A percentile compares a stretch with the other conserved stretches of the same genome.
Evolutionary conservation across 2,888 invertebrate genomes (phyloP).

Genomic region (Cheilosia impressa): DNA sequence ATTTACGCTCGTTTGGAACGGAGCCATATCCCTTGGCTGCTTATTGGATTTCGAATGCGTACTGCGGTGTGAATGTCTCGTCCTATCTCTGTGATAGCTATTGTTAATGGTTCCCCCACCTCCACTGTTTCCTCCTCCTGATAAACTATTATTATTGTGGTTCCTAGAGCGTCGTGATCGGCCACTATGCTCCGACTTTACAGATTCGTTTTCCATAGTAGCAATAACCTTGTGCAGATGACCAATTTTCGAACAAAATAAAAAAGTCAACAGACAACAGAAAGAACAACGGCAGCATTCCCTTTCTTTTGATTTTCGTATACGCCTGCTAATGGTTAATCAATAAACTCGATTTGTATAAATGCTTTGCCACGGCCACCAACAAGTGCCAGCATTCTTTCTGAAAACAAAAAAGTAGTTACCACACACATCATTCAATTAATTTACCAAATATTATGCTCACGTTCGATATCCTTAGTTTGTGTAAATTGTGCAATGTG

Average conservation of each 20-base stretch:
- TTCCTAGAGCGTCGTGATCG: constrained; percentile 89
- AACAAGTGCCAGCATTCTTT: constrained; percentile 69
- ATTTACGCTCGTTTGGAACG: constrained; percentile 94
- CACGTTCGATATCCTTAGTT: constrained; percentile 16
- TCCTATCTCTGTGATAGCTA: constrained; percentile 85
- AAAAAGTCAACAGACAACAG: constrained; percentile 57
- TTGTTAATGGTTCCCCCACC: constrained; percentile 81
- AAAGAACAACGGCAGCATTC: constrained; percentile 68
- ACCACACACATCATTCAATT: neutral
- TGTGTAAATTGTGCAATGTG: neutral
- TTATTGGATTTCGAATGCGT: constrained; percentile 86
- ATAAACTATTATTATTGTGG: constrained; percentile 82
- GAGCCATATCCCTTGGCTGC: constrained; percentile 88
- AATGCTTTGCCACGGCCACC: constrained; percentile 63
- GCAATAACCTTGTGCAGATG: constrained; percentile 16
- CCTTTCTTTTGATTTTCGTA: constrained; percentile 41
- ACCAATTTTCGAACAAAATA: constrained; percentile 45
- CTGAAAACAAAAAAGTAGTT: constrained; percentile 25
- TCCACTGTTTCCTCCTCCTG: constrained; percentile 76
- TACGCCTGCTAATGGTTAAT: constrained; percentile 59
- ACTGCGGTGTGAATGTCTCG: constrained; percentile 86
- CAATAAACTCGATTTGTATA: constrained; percentile 64
- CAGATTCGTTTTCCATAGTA: constrained; percentile 96
- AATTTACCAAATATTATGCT: constrained; percentile 4
- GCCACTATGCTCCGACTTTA: constrained; percentile 95